Conservation (phyloP, 2,113 vertebrate genomes). For the Oceanodroma tethys region DNA sequence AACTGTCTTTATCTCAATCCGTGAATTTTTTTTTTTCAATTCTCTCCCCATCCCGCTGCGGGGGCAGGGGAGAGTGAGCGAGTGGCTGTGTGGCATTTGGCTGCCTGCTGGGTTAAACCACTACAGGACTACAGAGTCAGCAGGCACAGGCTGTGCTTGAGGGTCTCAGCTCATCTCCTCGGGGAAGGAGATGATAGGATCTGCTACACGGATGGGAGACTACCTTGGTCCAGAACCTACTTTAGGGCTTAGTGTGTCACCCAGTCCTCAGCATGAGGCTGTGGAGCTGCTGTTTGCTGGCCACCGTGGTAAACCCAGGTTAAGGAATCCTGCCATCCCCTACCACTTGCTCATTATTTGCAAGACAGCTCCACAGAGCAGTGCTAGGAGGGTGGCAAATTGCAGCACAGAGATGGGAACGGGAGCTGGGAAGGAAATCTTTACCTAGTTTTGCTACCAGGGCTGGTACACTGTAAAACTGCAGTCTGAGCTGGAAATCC, state of each 20-base stretch:
- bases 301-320: background rate
- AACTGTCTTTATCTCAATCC: too few species aligned
- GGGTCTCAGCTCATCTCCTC: background rate
- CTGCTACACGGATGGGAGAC: background rate
- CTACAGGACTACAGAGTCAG: background rate
- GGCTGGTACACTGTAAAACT: background rate
- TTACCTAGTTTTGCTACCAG: background rate
- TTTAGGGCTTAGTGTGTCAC: background rate
- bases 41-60: too few species aligned
- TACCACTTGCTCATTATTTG: background rate
- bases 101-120: too few species aligned
- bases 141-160: background rate
- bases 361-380: background rate
- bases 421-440: background rate
- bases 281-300: background rate
- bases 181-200: background rate
- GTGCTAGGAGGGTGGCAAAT: background rate
- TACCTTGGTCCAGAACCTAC: background rate
- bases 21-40: too few species aligned
- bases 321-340: background rate
- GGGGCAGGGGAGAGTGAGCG: too few species aligned
- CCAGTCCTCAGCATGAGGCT: background rate
- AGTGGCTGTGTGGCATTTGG: too few species aligned
- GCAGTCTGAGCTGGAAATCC: conserved; percentile 26
- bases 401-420: background rate